Base-by-base conservation (phyloP, 2,888 invertebrate genomes). In the Sialis fuliginosa region DNA sequence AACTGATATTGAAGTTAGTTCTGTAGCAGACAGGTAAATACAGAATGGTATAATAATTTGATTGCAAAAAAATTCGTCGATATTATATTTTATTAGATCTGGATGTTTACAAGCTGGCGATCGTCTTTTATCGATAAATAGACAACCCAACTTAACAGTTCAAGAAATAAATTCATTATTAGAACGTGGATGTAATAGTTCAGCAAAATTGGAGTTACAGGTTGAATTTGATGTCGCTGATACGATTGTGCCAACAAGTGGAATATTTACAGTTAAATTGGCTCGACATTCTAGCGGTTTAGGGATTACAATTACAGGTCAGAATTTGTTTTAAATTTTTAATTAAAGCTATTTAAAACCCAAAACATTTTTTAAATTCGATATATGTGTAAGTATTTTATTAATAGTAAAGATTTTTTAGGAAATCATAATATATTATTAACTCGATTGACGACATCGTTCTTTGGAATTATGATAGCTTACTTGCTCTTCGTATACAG, bases 211-310 rank as follows among this genome's bases (percentile, higher is more conserved):
- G 39, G 81, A 81, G 41, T 62, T 93, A 39, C 82, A 85, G 55
- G 75, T 87, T 1, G 91, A 92, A 61, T 92, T 92, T 63, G 89
- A 87, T 65, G 88, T 92, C 62, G 85, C 89, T 7, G 91, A 92
- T 54, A 79, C 89, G 0, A 89, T 92, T 41, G 86, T 91, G 52
- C 90, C 92, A 2, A 82, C 87, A 5, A 86, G 87, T 55, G 92
- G 92, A 0, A 81, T 90, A 0, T 93, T 92, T 60, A 86, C 83
- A 52, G 91, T 96, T 0, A 87, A 90, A 62, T 69, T 95, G 45
- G 82, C 88, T 5, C 80, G 81, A 54, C 79, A 77, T 32, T 79
- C 81, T 37, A 79, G 77, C 31, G 89, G 89, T 5, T 69, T 95
- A 9, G 95, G 95, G 3, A 79, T 95, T 37, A 91, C 89, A n/a